phyloP scores from a whole-genome alignment of 1,140 invertebrate species.

The silkworm (Bombyx mori) region ASM3026992v2 NC_085128.1:2555501-2556000 shows the following conservation, averaged over 20 bases:
- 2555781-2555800: slow-evolving; percentile 1
- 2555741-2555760: slow-evolving; percentile 3
- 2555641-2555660: too few relatives aligned
- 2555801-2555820: neutral
- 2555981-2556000: too few relatives aligned
- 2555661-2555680: too few relatives aligned
- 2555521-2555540: too few relatives aligned
- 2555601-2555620: too few relatives aligned
- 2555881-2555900: neutral
- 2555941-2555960: neutral
- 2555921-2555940: neutral
- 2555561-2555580: too few relatives aligned
- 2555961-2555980: too few relatives aligned
- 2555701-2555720: neutral
- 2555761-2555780: slow-evolving; percentile 1
- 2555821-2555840: neutral
- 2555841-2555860: neutral
- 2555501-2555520: too few relatives aligned
- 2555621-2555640: too few relatives aligned
- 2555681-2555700: too few relatives aligned
- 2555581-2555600: too few relatives aligned
- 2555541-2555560: too few relatives aligned
- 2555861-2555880: neutral
- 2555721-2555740: slow-evolving; percentile 1
- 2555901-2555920: neutral